Percentiles rank a stretch among this genome's conserved stretches.
These are phyloP conservation scores for Eonycteris spelaea DNA, from an alignment of 2,113 vertebrate species.

Conservation along the genomic window DNA sequence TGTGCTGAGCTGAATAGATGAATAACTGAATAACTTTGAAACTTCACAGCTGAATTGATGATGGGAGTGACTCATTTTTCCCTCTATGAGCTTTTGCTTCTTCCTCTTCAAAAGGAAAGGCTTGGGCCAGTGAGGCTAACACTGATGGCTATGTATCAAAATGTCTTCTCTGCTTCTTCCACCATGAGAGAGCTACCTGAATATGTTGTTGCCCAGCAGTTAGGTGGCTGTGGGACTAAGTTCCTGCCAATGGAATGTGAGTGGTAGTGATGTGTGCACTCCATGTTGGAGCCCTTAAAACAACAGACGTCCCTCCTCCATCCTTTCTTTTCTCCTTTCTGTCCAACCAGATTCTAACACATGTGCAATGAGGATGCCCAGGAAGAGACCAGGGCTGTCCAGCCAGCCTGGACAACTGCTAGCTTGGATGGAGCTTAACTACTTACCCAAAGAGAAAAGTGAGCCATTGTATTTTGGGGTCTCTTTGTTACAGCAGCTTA, in stretches of 20 bases:
- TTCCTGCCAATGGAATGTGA: background rate
- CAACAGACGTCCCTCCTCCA: background rate
- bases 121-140: background rate
- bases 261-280: background rate
- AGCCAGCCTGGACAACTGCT: background rate
- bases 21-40: background rate
- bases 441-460: background rate
- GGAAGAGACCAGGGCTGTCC: background rate
- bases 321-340: background rate
- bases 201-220: accelerated
- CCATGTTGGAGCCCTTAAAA: background rate
- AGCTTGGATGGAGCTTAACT: background rate
- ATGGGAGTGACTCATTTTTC: background rate
- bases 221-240: background rate
- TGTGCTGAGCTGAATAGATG: background rate
- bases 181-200: background rate
- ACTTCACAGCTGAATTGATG: background rate
- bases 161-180: background rate
- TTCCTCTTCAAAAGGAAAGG: background rate
- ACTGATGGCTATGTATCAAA: background rate
- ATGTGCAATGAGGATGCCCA: background rate
- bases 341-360: background rate
- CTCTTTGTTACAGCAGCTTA: background rate
- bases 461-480: background rate
- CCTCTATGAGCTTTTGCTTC: background rate